Evolutionary conservation across 2,797 vertebrate species (phyloP).

Genomic region (Heterohyrax brucei): DNA sequence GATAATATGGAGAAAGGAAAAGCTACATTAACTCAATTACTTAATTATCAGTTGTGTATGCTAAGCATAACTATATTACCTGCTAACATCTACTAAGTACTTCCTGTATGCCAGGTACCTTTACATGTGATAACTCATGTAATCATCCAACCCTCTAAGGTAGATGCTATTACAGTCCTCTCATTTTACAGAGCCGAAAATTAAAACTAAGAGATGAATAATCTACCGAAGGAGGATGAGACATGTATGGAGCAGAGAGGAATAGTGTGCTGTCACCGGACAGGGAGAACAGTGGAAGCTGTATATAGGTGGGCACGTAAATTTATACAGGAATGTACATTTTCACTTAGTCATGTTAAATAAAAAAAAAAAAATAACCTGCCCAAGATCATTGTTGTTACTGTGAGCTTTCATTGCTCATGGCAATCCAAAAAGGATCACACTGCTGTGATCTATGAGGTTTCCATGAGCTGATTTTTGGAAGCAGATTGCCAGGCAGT

Average conservation of each 20-base stretch:
- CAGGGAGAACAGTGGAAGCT: no score
- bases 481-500: not conserved
- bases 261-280: no score
- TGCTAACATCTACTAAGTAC: not conserved
- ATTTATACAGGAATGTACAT: no score
- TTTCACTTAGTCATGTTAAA: no score
- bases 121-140: not conserved
- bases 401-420: not conserved
- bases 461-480: not conserved
- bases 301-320: no score
- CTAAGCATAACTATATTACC: not conserved
- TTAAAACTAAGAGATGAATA: slow-evolving; percentile 7
- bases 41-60: not conserved
- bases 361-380: not conserved
- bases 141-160: not conserved
- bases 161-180: not conserved
- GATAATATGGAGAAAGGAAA: slow-evolving; percentile 20
- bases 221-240: not conserved
- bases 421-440: not conserved
- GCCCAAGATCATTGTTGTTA: not conserved
- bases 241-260: no score
- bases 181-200: slow-evolving; percentile 5
- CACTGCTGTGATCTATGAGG: not conserved
- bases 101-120: not conserved
- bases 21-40: not conserved